Evolutionary conservation across 1,140 invertebrate genomes (phyloP).

Genomic region (Drosophila watanabei): DNA sequence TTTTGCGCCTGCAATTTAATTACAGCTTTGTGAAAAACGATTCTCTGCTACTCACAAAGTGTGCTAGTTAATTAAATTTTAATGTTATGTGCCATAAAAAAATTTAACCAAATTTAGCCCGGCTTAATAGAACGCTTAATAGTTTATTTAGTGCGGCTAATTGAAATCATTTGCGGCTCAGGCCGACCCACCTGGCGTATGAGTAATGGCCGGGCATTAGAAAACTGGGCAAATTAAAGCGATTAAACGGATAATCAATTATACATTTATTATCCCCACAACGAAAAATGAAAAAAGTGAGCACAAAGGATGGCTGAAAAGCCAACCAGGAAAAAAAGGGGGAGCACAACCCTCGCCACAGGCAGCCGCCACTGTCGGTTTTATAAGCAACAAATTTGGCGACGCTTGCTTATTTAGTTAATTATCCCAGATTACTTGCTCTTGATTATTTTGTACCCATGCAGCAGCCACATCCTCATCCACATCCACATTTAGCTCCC

Average conservation of each 20-base stretch:
- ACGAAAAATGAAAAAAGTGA: background rate
- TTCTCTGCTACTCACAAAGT: slow-evolving; percentile 10
- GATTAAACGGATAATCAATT: slow-evolving; percentile 50
- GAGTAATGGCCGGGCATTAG: slow-evolving; percentile 47
- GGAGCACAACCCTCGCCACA: slow-evolving; percentile 15
- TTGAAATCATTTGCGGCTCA: slow-evolving; percentile 51
- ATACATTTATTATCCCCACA: slow-evolving; percentile 35
- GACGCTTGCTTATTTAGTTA: slow-evolving; percentile 80
- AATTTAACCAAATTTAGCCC: slow-evolving; percentile 60
- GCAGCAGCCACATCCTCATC: background rate
- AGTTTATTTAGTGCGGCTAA: slow-evolving; percentile 62
- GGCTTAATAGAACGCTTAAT: slow-evolving; percentile 47
- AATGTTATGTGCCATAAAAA: slow-evolving; percentile 63
- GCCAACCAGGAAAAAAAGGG: background rate
- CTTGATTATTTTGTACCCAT: slow-evolving; percentile 79
- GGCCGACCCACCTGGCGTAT: slow-evolving; percentile 32
- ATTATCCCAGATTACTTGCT: slow-evolving; percentile 81
- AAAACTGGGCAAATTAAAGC: slow-evolving; percentile 31
- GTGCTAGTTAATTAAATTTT: slow-evolving; percentile 70
- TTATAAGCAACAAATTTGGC: slow-evolving; percentile 72
- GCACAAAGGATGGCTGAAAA: slow-evolving; percentile 5
- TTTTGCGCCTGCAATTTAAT: slow-evolving; percentile 60
- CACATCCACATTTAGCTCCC: slow-evolving; percentile 4
- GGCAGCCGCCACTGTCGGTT: slow-evolving; percentile 51
- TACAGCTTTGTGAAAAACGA: slow-evolving; percentile 69